Evolutionary conservation across 2,113 vertebrate species (phyloP).

Genomic region (Ceyx melanurus): DNA sequence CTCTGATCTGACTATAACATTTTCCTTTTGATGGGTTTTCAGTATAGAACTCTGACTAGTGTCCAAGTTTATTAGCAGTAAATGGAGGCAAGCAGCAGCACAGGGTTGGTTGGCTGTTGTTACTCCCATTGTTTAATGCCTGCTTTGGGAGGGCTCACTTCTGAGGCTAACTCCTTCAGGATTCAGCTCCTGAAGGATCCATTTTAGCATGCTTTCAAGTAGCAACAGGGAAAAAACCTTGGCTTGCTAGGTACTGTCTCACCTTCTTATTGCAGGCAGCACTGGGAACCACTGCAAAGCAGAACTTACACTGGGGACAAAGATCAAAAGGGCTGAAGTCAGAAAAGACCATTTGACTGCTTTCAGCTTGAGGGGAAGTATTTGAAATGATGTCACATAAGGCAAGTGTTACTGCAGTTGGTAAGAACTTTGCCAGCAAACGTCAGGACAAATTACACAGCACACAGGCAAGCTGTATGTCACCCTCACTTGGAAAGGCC

Average conservation of each 20-base stretch:
- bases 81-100: neutral
- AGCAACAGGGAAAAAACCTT: neutral
- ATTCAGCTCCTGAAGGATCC: constrained; percentile 21
- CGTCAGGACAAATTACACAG: constrained; percentile 2
- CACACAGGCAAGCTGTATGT: neutral
- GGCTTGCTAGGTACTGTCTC: neutral
- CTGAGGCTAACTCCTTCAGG: neutral
- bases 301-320: neutral
- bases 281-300: constrained; percentile 17
- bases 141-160: neutral
- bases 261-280: constrained; percentile 3
- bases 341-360: constrained; percentile 40
- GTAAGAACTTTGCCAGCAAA: constrained; percentile 9
- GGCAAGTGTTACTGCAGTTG: neutral
- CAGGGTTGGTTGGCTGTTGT: neutral
- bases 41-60: neutral
- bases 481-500: neutral
- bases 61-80: neutral
- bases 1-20: neutral
- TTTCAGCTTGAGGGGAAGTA: constrained; percentile 27
- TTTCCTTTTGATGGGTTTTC: neutral
- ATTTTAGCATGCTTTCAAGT: neutral
- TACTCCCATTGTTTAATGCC: neutral
- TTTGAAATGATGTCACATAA: neutral
- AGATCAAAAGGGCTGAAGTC: constrained; percentile 5